Evolutionary conservation across 2,888 invertebrate species (phyloP), one percentile per base, ranked within the genome.

Genomic region (Phortica magna): DNA sequence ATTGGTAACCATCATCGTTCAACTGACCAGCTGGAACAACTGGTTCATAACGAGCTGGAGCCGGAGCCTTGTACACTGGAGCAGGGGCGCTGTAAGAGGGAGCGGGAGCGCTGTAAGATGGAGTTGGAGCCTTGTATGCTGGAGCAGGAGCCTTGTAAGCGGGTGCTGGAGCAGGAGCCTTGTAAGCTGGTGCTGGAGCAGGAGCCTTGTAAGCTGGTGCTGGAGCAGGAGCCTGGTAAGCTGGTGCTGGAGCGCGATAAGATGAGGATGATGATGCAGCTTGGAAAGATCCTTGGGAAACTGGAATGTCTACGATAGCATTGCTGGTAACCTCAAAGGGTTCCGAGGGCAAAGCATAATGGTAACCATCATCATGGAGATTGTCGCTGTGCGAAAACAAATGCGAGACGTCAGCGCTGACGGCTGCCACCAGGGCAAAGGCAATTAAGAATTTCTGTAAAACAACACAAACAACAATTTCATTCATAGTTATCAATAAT

Each of bases 371-470:
- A 3, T 84, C 88, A 55, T 90, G 87, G 76, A 90, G 83, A 67
- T 87, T 90, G 76, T 90, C 83, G 82, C 90, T 90, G 76, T 80
- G 41, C 68, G 86, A 83, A 79, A 91, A 91, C 77, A 91, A 82
- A 78, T 90, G 91, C 39, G 90, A 88, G 7, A 90, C 90, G 75
- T 90, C 91, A 76, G 90, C 90, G 59, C 85, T 84, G 80, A 83
- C 90, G 67, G 81, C 88, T 72, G 89, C 90, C 83, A 90, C 87
- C 74, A 90, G 74, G 78, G 90, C 88, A 79, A 90, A 76, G 22
- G 80, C 89, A 75, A 91, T 82, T 74, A 90, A 78, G 73, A 91
- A 68, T 88, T 89, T 90, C 90, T 90, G 83, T 31, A 83, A 55
- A 87, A 17, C n/a, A 41, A 31, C 19, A 65, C 43, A 53, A 75